These are phyloP conservation scores for Diorhabda sublineata DNA, from an alignment of 1,140 invertebrate genomes.

Conservation along the genomic window DNA sequence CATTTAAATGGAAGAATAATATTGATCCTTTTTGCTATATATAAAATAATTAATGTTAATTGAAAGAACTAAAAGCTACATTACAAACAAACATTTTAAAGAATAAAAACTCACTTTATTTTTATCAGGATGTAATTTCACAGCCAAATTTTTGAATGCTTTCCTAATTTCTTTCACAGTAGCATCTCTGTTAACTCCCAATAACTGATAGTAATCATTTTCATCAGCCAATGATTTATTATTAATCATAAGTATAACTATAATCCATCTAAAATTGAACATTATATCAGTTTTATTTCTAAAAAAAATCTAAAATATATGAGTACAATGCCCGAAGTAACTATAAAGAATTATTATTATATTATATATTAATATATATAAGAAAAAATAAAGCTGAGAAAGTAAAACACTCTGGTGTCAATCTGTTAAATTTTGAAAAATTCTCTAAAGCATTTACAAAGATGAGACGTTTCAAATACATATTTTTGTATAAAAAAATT, in stretches of 20 bases:
- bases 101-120: slow-evolving; percentile 59
- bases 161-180: slow-evolving; percentile 70
- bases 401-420: too few relatives aligned
- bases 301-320: neutral
- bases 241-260: neutral
- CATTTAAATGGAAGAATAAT: too few relatives aligned
- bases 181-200: slow-evolving; percentile 67
- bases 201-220: slow-evolving; percentile 59
- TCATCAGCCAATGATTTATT: slow-evolving; percentile 14
- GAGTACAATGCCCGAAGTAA: too few relatives aligned
- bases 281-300: neutral
- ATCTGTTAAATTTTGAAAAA: too few relatives aligned
- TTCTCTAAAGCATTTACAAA: too few relatives aligned
- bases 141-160: slow-evolving; percentile 77
- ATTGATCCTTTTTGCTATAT: too few relatives aligned
- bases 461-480: too few relatives aligned
- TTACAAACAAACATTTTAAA: too few relatives aligned
- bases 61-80: too few relatives aligned
- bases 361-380: neutral
- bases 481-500: too few relatives aligned
- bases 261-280: neutral
- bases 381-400: neutral
- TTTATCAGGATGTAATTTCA: slow-evolving; percentile 81
- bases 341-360: neutral
- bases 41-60: too few relatives aligned